A percentile compares a stretch with the other conserved stretches of the same genome.
Conservation (phyloP, 2,888 invertebrate species). For the Tiliacea citrago region DNA sequence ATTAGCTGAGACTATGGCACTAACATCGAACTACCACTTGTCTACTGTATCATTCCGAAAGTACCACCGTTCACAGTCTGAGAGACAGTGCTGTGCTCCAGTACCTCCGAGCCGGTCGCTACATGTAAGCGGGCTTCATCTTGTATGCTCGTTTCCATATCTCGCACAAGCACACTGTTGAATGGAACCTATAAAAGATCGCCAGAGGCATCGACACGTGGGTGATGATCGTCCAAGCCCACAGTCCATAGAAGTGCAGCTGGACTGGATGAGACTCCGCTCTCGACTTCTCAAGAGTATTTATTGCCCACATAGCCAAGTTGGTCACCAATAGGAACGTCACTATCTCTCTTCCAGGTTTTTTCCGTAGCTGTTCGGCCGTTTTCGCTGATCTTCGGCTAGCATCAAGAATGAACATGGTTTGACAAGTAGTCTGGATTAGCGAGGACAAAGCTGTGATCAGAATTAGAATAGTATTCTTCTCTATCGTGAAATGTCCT, state of each 20-base stretch:
- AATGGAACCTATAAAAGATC: slow-evolving; percentile 98
- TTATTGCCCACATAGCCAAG: slow-evolving; percentile 98
- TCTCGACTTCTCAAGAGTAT: slow-evolving; percentile 97
- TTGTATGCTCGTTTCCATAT: slow-evolving; percentile 99
- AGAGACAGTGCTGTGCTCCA: slow-evolving; percentile 70
- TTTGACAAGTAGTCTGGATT: slow-evolving; percentile 97
- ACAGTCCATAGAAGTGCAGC: slow-evolving; percentile 97
- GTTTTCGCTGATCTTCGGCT: slow-evolving; percentile 96
- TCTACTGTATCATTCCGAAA: slow-evolving; percentile 70
- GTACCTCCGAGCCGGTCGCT: slow-evolving; percentile 87
- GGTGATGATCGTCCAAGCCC: slow-evolving; percentile 99
- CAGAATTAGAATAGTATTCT: slow-evolving; percentile 95
- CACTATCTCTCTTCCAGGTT: slow-evolving; percentile 98
- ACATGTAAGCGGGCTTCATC: slow-evolving; percentile 96
- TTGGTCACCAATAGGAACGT: slow-evolving; percentile 97
- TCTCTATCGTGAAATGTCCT: slow-evolving; percentile 96
- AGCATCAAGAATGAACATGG: slow-evolving; percentile 97
- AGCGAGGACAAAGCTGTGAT: slow-evolving; percentile 96
- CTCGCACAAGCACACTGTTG: slow-evolving; percentile 98
- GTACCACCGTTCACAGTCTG: slow-evolving; percentile 78
- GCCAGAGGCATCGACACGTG: slow-evolving; percentile 98
- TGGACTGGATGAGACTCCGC: slow-evolving; percentile 98
- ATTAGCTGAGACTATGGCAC: slow-evolving; percentile 84
- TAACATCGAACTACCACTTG: slow-evolving; percentile 79
- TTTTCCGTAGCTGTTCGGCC: slow-evolving; percentile 95